phyloP scores from a whole-genome alignment of 1,140 invertebrate genomes.

The Chironomus tepperi region DNA sequence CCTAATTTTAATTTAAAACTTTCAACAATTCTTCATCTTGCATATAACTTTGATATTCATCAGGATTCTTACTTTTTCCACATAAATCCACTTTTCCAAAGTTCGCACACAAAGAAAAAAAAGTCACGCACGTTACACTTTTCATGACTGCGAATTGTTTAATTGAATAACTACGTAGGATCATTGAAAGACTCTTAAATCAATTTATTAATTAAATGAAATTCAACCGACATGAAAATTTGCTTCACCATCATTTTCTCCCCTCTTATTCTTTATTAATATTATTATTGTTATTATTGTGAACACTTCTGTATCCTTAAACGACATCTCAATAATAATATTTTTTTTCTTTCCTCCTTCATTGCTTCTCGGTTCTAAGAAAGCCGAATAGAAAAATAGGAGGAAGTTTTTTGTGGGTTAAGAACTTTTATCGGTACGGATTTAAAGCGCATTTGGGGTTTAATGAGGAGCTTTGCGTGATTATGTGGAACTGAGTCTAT shows the following conservation, averaged over 20 bases:
- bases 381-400: background rate
- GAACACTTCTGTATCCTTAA: background rate
- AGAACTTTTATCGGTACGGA: too few species aligned
- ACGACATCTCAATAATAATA: conserved; percentile 12
- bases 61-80: too few species aligned
- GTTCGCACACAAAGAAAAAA: background rate
- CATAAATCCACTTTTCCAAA: too few species aligned
- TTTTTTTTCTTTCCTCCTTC: background rate
- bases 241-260: background rate
- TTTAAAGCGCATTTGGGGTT: too few species aligned
- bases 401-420: background rate
- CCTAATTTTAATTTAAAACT: too few species aligned
- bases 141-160: background rate
- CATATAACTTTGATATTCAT: too few species aligned
- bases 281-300: background rate
- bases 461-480: too few species aligned
- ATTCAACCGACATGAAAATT: conserved; percentile 8
- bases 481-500: too few species aligned
- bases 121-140: conserved; percentile 12
- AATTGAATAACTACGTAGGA: background rate
- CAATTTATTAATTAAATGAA: conserved; percentile 22
- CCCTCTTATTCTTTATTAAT: background rate
- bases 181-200: background rate
- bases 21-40: too few species aligned
- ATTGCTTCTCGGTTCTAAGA: background rate